Percentiles rank a stretch among this genome's conserved stretches.
Conservation (phyloP, 2,113 vertebrate genomes). For the Nasalis larvatus region DNA sequence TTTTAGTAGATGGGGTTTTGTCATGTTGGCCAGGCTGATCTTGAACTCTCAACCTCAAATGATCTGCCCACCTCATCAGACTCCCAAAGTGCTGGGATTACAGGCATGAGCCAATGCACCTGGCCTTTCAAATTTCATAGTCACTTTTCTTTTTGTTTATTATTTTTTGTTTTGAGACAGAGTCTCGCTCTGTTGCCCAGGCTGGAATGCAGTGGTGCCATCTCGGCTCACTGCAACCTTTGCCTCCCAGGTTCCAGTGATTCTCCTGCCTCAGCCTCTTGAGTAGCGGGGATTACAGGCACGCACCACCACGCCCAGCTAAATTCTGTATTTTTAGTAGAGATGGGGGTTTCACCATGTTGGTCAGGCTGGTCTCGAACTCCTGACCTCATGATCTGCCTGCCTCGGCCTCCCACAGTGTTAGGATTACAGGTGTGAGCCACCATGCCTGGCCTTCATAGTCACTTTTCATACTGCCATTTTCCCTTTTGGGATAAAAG, state of each 20-base stretch:
- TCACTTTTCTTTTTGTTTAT: background rate
- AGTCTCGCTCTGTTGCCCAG: background rate
- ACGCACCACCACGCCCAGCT: background rate
- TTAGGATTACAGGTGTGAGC: background rate
- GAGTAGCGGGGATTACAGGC: background rate
- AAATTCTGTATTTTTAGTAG: background rate
- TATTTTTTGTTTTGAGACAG: background rate
- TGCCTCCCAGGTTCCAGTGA: background rate
- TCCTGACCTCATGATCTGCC: background rate
- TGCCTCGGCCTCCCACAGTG: background rate
- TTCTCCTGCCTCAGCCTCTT: background rate
- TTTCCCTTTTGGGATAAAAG: constrained; percentile 47
- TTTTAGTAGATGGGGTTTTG: background rate
- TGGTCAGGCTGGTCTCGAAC: background rate
- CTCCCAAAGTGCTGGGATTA: background rate
- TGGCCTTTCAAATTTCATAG: background rate
- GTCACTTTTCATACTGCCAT: constrained; percentile 6
- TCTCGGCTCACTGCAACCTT: background rate
- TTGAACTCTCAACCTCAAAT: background rate
- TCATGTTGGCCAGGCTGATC: background rate
- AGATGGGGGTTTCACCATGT: background rate
- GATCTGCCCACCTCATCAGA: background rate
- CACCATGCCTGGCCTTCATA: background rate
- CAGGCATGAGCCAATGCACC: background rate
- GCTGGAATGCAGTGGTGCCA: background rate